These are phyloP conservation scores for Drosophila ezoana DNA, from an alignment of 2,888 invertebrate genomes.

Conservation along the genomic window DNA sequence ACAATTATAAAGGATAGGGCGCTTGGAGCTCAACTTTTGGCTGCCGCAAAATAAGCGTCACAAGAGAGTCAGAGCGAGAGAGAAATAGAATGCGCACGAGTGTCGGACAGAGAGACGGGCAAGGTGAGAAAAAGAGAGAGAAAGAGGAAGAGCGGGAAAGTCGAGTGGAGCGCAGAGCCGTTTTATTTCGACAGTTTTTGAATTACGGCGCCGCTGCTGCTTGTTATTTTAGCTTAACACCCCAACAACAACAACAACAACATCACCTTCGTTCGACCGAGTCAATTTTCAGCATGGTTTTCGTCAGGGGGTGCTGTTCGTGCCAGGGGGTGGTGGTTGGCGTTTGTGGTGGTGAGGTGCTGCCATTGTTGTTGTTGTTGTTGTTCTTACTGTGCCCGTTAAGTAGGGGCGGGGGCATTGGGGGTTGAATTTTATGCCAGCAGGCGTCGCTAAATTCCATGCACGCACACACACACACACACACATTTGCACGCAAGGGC, in stretches of 20 bases:
- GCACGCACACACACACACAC: slow-evolving; percentile 24
- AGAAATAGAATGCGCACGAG: slow-evolving; percentile 23
- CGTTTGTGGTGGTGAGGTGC: slow-evolving; percentile 25
- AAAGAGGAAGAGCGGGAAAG: slow-evolving; percentile 20
- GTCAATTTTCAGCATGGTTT: slow-evolving; percentile 37
- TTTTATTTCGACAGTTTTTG: slow-evolving; percentile 79
- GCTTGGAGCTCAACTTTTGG: slow-evolving; percentile 66
- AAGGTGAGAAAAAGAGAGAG: slow-evolving; percentile 19
- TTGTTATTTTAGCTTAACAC: slow-evolving; percentile 65
- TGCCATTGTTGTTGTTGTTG: slow-evolving; percentile 34
- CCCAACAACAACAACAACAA: slow-evolving; percentile 42
- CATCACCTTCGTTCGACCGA: slow-evolving; percentile 64
- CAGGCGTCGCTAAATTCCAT: slow-evolving; percentile 52
- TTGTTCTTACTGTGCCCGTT: slow-evolving; percentile 12
- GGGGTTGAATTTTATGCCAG: slow-evolving; percentile 60
- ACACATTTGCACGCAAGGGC: slow-evolving; percentile 33
- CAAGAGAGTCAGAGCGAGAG: slow-evolving; percentile 37
- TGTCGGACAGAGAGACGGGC: slow-evolving; percentile 19
- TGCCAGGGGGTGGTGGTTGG: slow-evolving; percentile 38
- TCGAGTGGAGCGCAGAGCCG: slow-evolving; percentile 66
- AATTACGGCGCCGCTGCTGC: slow-evolving; percentile 54
- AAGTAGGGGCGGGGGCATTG: slow-evolving; percentile 39
- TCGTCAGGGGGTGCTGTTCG: slow-evolving; percentile 27
- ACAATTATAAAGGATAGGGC: slow-evolving; percentile 63
- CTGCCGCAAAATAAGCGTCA: slow-evolving; percentile 50